Conservation (phyloP, 2,797 vertebrate genomes). For the Podarcis siculus region DNA sequence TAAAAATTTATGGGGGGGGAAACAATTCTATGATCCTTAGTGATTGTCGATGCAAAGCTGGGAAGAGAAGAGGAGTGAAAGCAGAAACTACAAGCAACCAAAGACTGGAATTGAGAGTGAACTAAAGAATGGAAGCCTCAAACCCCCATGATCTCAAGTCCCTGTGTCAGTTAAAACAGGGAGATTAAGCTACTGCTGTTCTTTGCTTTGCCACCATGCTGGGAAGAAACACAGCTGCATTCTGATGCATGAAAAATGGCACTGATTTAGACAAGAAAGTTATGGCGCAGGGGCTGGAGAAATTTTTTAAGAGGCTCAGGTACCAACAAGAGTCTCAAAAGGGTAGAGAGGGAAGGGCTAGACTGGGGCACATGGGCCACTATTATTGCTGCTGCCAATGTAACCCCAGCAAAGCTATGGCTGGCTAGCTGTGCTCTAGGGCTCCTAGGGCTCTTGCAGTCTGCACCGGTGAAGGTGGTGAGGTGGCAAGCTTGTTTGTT, state of each 20-base stretch:
- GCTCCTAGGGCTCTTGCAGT: background rate
- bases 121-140: background rate
- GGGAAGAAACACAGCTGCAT: background rate
- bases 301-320: background rate
- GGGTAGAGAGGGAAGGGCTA: background rate
- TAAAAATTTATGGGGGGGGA: too few species aligned
- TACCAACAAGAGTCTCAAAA: background rate
- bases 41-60: background rate
- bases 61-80: background rate
- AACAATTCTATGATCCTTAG: too few species aligned
- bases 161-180: background rate
- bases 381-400: background rate
- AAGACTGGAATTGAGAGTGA: background rate
- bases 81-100: background rate
- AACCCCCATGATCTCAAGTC: background rate
- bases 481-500: too few species aligned
- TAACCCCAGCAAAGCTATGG: background rate
- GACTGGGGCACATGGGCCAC: background rate
- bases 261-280: background rate
- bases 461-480: background rate
- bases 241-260: background rate
- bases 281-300: background rate
- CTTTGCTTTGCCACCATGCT: background rate
- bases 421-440: too few species aligned
- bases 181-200: background rate